Evolutionary conservation across 2,113 vertebrate species (phyloP).

Genomic region (Neomonachus schauinslandi): DNA sequence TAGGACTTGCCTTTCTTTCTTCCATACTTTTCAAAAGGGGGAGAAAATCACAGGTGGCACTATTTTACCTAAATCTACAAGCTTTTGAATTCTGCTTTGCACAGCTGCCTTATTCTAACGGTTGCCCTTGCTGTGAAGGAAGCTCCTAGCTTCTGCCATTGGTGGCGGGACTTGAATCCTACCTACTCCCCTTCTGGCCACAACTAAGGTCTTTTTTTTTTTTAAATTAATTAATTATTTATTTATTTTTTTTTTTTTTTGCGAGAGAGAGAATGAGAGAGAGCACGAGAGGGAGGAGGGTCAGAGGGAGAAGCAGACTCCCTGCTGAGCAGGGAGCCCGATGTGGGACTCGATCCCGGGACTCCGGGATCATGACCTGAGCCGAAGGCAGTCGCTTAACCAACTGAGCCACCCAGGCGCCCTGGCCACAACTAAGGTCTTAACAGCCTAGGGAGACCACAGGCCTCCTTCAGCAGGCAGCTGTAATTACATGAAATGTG

Average conservation of each 20-base stretch:
- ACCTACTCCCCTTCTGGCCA: constrained; percentile 22
- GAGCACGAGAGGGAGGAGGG: too few species aligned
- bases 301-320: too few species aligned
- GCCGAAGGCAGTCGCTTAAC: too few species aligned
- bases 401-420: too few species aligned
- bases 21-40: not conserved
- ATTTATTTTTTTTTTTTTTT: too few species aligned
- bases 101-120: constrained; percentile 19
- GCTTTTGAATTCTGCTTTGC: constrained; percentile 27
- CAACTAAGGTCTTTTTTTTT: constrained; percentile 48
- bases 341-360: too few species aligned
- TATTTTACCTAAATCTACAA: constrained; percentile 35
- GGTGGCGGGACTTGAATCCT: not conserved
- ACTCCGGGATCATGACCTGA: too few species aligned
- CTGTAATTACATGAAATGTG: constrained; percentile 64
- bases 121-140: constrained; percentile 2
- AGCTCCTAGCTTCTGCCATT: not conserved
- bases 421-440: constrained; percentile 45
- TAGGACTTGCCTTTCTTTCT: constrained; percentile 2
- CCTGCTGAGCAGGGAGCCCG: too few species aligned
- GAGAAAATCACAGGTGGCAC: not conserved
- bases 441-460: constrained; percentile 17
- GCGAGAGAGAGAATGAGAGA: too few species aligned
- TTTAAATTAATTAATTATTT: too few species aligned
- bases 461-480: constrained; percentile 34